Conservation (phyloP, 1,140 invertebrate species). For the Drosophila aff. region DNA sequence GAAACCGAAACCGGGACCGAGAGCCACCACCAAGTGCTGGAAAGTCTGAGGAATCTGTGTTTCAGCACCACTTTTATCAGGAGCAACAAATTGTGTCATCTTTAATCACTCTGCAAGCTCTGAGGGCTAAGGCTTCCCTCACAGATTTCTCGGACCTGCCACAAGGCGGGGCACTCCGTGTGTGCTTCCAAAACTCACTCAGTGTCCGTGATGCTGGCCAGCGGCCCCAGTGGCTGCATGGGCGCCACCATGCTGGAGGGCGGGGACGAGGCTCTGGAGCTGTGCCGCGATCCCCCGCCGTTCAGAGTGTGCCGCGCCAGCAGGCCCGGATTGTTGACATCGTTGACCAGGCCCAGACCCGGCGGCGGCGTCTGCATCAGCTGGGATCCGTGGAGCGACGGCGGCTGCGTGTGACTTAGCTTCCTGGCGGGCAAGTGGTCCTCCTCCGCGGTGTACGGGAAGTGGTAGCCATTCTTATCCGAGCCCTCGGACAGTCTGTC, state of each 20-base stretch:
- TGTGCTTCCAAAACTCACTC: slow-evolving; percentile 85
- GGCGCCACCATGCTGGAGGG: slow-evolving; percentile 79
- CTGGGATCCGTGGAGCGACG: slow-evolving; percentile 81
- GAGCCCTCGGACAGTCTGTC: slow-evolving; percentile 90
- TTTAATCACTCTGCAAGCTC: background rate
- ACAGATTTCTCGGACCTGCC: slow-evolving; percentile 18
- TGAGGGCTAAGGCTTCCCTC: too few relatives aligned
- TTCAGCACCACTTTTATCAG: background rate
- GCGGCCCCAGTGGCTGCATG: slow-evolving; percentile 86
- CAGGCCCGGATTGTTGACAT: slow-evolving; percentile 86
- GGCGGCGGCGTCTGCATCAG: slow-evolving; percentile 59
- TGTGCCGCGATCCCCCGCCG: slow-evolving; percentile 83
- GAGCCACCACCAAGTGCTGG: slow-evolving; percentile 10
- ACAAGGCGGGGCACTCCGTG: background rate
- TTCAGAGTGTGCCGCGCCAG: slow-evolving; percentile 84
- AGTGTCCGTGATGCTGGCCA: slow-evolving; percentile 87
- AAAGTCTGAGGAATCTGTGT: slow-evolving; percentile 20
- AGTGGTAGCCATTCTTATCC: slow-evolving; percentile 92
- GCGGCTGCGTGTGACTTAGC: slow-evolving; percentile 63
- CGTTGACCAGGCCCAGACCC: slow-evolving; percentile 81
- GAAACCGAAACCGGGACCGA: slow-evolving; percentile 15
- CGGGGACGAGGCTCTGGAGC: slow-evolving; percentile 76
- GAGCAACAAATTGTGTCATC: too few relatives aligned
- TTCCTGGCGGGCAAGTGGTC: slow-evolving; percentile 86
- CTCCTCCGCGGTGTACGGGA: slow-evolving; percentile 89